Evolutionary conservation across 2,113 vertebrate species (phyloP).

Genomic region (Holacanthus passer): DNA sequence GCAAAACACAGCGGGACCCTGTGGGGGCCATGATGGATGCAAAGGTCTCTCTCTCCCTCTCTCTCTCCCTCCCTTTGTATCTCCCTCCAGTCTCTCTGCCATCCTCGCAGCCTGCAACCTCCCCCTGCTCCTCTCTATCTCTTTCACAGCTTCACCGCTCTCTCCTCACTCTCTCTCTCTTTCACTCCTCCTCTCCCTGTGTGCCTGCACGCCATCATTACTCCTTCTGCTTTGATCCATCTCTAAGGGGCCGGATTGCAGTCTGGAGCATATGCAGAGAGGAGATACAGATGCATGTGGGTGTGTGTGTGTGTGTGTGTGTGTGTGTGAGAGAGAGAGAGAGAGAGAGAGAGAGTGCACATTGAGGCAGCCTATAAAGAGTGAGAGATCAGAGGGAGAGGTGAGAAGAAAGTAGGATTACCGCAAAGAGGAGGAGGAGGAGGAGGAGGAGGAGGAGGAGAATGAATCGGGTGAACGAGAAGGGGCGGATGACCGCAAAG

Average conservation of each 20-base stretch:
- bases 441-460: constrained; percentile 50
- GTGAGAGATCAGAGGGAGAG: constrained; percentile 70
- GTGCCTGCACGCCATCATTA: constrained; percentile 66
- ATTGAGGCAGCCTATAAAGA: constrained; percentile 56
- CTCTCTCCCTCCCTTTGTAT: constrained; percentile 55
- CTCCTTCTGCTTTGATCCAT: constrained; percentile 76
- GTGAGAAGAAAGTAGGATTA: constrained; percentile 70
- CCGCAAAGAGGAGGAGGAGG: constrained; percentile 51
- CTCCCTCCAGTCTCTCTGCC: constrained; percentile 35
- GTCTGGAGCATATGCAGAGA: constrained; percentile 71
- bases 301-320: constrained; percentile 34
- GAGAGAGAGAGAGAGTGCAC: neutral
- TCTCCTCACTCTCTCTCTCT: constrained; percentile 35
- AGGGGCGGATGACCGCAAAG: constrained; percentile 15
- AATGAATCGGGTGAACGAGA: constrained; percentile 45
- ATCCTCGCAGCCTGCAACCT: constrained; percentile 37
- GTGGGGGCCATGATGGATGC: constrained; percentile 54
- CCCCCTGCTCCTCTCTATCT: constrained; percentile 31
- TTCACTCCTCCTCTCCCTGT: constrained; percentile 39
- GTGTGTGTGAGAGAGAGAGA: constrained; percentile 37
- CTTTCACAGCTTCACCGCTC: constrained; percentile 43
- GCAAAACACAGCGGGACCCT: constrained; percentile 59
- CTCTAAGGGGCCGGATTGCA: constrained; percentile 71
- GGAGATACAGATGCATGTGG: constrained; percentile 66
- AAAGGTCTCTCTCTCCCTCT: constrained; percentile 65